Evolutionary conservation across 2,888 invertebrate species (phyloP).

Genomic region (Acanthosoma haemorrhoidale): DNA sequence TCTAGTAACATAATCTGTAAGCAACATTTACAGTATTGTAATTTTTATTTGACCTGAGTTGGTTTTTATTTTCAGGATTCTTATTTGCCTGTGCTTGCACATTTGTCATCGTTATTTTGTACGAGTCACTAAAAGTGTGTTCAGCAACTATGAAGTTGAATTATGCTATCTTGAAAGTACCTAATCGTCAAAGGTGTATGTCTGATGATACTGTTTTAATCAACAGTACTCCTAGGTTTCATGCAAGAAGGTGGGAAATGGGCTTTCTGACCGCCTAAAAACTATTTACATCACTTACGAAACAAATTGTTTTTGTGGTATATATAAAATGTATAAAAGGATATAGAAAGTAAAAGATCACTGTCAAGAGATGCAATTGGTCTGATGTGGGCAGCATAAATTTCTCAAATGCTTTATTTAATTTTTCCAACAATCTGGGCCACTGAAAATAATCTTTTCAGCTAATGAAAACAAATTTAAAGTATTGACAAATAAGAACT

Average conservation of each 20-base stretch:
- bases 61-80: constrained; percentile 6
- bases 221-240: not conserved
- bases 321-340: too few species aligned
- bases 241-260: not conserved
- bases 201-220: constrained; percentile 19
- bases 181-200: constrained; percentile 22
- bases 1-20: not conserved
- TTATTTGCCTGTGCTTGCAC: not conserved
- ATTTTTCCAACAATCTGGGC: too few species aligned
- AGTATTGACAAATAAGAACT: too few species aligned
- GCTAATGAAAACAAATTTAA: too few species aligned
- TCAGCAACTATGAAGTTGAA: constrained; percentile 28
- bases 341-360: too few species aligned
- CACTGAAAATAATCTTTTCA: too few species aligned
- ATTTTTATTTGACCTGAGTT: not conserved
- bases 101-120: not conserved
- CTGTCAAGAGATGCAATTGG: too few species aligned
- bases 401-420: too few species aligned
- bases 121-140: constrained; percentile 25
- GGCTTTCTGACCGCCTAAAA: not conserved
- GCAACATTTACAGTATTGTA: not conserved
- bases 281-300: not conserved
- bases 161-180: not conserved
- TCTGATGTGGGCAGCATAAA: too few species aligned
- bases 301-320: too few species aligned